These are phyloP conservation scores for Phthorimaea operculella DNA, from an alignment of 1,140 invertebrate genomes.

Conservation along the genomic window DNA sequence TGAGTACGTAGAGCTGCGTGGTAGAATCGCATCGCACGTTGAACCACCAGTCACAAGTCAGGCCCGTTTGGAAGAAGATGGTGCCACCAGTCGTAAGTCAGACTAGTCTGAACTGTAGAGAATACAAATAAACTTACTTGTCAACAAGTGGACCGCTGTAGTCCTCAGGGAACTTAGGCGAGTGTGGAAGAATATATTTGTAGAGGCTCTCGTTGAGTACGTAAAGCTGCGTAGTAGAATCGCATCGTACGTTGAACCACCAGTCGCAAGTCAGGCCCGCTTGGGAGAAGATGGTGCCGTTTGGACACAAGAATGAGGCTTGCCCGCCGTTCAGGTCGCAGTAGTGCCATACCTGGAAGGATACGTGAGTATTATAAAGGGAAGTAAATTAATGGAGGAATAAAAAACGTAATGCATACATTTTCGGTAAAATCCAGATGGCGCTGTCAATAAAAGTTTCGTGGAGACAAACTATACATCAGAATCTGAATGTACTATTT, in stretches of 20 bases:
- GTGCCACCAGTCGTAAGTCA: constrained; percentile 70
- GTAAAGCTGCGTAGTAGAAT: constrained; percentile 83
- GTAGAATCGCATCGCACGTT: constrained; percentile 87
- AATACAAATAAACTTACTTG: constrained; percentile 62
- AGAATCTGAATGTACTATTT: too few species aligned
- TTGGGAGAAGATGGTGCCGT: constrained; percentile 92
- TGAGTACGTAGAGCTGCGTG: constrained; percentile 85
- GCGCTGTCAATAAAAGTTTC: too few species aligned
- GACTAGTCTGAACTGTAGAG: too few species aligned
- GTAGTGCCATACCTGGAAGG: constrained; percentile 86
- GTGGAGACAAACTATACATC: too few species aligned
- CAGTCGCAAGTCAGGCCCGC: constrained; percentile 87
- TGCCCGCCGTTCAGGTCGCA: constrained; percentile 92
- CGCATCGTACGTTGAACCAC: constrained; percentile 93
- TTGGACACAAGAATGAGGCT: constrained; percentile 90
- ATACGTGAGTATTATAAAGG: background rate
- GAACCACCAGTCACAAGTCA: constrained; percentile 94
- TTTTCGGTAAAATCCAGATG: too few species aligned
- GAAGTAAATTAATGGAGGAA: too few species aligned
- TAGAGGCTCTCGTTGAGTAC: constrained; percentile 89
- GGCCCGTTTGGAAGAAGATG: constrained; percentile 86
- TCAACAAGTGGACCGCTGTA: constrained; percentile 87
- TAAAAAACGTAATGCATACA: too few species aligned
- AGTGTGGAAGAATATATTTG: constrained; percentile 86
- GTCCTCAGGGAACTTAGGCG: constrained; percentile 88